These are phyloP conservation scores for Atherinosoma microstoma DNA, from an alignment of 2,797 vertebrate genomes.

Conservation along the genomic window DNA sequence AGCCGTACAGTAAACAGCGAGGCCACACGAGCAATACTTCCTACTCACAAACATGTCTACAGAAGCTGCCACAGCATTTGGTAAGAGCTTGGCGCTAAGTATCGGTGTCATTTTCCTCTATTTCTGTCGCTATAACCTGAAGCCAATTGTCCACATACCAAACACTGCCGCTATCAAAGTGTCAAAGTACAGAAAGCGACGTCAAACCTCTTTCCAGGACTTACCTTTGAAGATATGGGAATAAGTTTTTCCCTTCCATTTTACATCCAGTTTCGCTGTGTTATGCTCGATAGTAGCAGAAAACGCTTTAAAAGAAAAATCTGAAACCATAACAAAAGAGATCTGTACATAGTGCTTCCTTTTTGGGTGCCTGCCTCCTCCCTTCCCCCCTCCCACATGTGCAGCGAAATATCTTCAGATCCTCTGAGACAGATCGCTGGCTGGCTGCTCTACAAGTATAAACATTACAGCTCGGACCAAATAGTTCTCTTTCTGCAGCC, in stretches of 20 bases:
- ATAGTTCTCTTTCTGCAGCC: not conserved
- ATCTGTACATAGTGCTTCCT: slow-evolving; percentile 51
- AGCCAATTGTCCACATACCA: slow-evolving; percentile 34
- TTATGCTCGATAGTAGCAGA: not conserved
- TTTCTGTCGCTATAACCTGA: slow-evolving; percentile 14
- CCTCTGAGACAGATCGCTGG: slow-evolving; percentile 43
- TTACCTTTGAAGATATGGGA: slow-evolving; percentile 73
- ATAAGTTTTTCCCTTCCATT: slow-evolving; percentile 74
- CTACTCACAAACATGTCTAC: slow-evolving; percentile 13
- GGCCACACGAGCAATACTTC: slow-evolving; percentile 1
- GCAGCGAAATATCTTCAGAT: slow-evolving; percentile 41
- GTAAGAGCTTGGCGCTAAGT: not conserved
- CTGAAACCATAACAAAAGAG: slow-evolving; percentile 52
- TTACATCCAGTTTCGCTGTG: not conserved
- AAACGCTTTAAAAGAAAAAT: slow-evolving; percentile 4
- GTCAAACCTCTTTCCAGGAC: slow-evolving; percentile 26
- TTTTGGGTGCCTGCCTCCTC: slow-evolving; percentile 22
- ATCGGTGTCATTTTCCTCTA: not conserved
- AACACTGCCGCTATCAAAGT: slow-evolving; percentile 24
- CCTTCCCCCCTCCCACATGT: slow-evolving; percentile 62
- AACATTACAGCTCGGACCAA: not conserved
- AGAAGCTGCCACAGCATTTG: not conserved
- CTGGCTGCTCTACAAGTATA: slow-evolving; percentile 20
- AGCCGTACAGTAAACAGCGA: not conserved
- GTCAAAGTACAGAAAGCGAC: slow-evolving; percentile 38